phyloP scores from a whole-genome alignment of 2,888 invertebrate species.

The Agelastica alni region DNA sequence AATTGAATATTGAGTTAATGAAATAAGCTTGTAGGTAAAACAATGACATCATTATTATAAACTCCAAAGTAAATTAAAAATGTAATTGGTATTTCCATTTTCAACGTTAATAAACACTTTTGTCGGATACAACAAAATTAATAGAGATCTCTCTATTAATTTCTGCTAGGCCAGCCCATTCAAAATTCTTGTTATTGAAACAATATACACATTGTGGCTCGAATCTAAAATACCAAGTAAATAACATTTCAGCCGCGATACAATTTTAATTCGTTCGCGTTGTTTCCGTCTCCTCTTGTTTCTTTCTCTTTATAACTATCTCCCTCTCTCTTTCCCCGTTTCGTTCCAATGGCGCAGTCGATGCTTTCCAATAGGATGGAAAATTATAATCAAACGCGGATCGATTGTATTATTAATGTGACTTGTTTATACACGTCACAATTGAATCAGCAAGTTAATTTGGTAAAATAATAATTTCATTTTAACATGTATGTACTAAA shows the following conservation, averaged over 20 bases:
- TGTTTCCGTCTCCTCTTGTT: conserved; percentile 15
- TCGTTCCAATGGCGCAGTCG: conserved; percentile 16
- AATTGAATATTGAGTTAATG: conserved; percentile 27
- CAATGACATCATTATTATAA: conserved; percentile 29
- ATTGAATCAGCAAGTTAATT: too few species aligned
- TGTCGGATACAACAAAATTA: conserved; percentile 40
- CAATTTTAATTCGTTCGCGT: conserved; percentile 27
- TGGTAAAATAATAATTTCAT: too few species aligned
- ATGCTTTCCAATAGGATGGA: neutral
- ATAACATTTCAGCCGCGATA: conserved; percentile 40
- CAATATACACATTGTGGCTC: conserved; percentile 49
- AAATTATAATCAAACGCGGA: too few species aligned
- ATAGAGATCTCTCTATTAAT: conserved; percentile 52
- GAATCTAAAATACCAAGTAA: conserved; percentile 49
- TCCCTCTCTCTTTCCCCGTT: conserved; percentile 6
- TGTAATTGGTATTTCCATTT: conserved; percentile 34
- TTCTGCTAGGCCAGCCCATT: conserved; percentile 50
- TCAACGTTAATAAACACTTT: conserved; percentile 39
- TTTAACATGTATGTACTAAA: too few species aligned
- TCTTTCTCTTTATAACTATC: conserved; percentile 8
- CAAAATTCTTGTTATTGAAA: conserved; percentile 50
- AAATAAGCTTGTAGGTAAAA: conserved; percentile 26
- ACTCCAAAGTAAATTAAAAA: conserved; percentile 29
- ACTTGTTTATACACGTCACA: too few species aligned
- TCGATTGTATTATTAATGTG: too few species aligned